phyloP scores from a whole-genome alignment of 2,888 invertebrate genomes.

The Anarsia innoxiella region DNA sequence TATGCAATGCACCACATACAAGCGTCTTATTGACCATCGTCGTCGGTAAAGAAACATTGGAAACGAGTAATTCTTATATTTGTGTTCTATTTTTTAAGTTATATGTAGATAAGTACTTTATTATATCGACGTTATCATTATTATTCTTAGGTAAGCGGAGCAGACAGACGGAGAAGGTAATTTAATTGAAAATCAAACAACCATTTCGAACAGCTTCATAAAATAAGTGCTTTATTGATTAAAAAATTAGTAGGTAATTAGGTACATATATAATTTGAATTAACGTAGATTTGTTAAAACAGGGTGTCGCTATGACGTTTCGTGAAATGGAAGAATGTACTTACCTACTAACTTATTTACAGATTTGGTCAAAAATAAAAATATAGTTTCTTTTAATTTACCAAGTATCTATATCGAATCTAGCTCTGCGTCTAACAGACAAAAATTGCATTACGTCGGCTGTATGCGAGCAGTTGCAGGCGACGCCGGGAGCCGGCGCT shows the following conservation, averaged over 20 bases:
- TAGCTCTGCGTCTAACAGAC: neutral
- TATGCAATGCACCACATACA: too few relatives aligned
- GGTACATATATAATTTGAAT: constrained; percentile 51
- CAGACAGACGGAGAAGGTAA: too few relatives aligned
- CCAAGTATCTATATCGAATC: constrained; percentile 4
- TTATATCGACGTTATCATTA: too few relatives aligned
- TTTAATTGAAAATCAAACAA: constrained; percentile 45
- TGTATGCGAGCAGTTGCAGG: too few relatives aligned
- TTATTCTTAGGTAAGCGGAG: too few relatives aligned
- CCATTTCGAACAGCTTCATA: constrained; percentile 57
- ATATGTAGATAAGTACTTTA: too few relatives aligned
- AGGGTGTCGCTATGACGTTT: constrained; percentile 18
- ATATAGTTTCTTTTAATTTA: constrained; percentile 22
- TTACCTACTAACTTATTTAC: constrained; percentile 42
- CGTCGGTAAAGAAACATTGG: too few relatives aligned
- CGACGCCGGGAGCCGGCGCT: too few relatives aligned
- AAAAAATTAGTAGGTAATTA: constrained; percentile 56
- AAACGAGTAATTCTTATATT: too few relatives aligned
- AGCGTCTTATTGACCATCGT: too few relatives aligned
- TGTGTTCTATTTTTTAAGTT: too few relatives aligned
- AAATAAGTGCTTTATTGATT: constrained; percentile 74
- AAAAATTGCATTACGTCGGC: neutral
- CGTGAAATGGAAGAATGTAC: constrained; percentile 25
- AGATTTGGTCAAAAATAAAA: constrained; percentile 30
- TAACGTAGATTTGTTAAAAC: constrained; percentile 43